These are phyloP conservation scores for Coptodon bakossiorum DNA, from an alignment of 2,113 vertebrate genomes.

Conservation along the genomic window DNA sequence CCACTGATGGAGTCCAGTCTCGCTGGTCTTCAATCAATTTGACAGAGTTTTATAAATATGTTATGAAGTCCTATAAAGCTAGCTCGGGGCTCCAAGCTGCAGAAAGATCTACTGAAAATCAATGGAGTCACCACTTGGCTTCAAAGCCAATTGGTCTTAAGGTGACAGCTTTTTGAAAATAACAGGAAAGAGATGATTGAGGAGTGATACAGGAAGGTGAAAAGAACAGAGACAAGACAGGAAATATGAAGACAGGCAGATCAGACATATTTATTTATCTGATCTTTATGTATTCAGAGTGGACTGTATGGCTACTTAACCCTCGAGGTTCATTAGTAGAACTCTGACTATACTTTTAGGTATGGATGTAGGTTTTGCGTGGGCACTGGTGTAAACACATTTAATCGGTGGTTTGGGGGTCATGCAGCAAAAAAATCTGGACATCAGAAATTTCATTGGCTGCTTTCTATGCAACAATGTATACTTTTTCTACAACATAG, in stretches of 20 bases:
- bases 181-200: not conserved
- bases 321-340: not conserved
- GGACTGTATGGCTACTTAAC: not conserved
- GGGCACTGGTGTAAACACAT: not conserved
- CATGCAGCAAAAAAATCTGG: not conserved
- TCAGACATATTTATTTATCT: not conserved
- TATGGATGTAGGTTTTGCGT: not conserved
- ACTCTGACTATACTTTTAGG: not conserved
- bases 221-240: not conserved
- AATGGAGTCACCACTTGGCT: conserved; percentile 7
- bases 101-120: conserved; percentile 31
- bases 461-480: not conserved
- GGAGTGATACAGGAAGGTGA: not conserved
- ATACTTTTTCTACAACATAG: not conserved
- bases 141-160: not conserved
- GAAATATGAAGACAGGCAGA: not conserved
- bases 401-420: not conserved
- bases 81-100: not conserved
- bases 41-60: conserved; percentile 37
- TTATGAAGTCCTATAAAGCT: conserved; percentile 47
- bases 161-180: not conserved
- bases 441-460: not conserved
- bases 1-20: not conserved
- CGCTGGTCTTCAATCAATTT: conserved; percentile 20
- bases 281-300: not conserved